Conservation (phyloP, 2,888 invertebrate genomes). For the Helobdella robusta region DNA sequence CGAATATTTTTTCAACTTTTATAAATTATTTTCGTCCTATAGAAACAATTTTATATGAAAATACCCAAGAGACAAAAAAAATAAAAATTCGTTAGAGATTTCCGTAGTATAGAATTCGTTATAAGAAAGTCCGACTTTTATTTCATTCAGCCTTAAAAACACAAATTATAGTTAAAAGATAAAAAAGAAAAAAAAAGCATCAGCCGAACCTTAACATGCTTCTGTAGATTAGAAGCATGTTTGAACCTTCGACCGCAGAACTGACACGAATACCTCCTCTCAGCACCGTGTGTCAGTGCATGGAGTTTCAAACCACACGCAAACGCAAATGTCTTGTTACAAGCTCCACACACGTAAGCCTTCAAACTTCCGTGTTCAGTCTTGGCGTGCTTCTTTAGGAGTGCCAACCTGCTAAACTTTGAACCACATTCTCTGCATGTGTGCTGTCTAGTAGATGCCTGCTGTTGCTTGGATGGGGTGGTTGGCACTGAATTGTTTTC, state of each 20-base stretch:
- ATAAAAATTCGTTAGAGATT: too few relatives aligned
- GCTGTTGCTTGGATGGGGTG: too few relatives aligned
- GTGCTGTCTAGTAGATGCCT: not conserved
- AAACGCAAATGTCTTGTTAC: constrained; percentile 24
- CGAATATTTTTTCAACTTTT: too few relatives aligned
- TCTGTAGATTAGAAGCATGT: constrained; percentile 25
- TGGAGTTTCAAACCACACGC: constrained; percentile 24
- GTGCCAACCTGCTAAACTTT: constrained; percentile 14
- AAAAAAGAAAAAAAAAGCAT: too few relatives aligned
- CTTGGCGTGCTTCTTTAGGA: constrained; percentile 25
- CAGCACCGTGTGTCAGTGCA: constrained; percentile 21
- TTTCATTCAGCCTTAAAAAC: too few relatives aligned
- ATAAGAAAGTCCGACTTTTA: too few relatives aligned
- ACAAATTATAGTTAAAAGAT: too few relatives aligned
- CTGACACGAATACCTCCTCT: constrained; percentile 23
- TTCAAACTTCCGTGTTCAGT: constrained; percentile 20
- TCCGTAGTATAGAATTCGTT: too few relatives aligned
- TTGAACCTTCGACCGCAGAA: constrained; percentile 25
- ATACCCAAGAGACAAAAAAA: too few relatives aligned
- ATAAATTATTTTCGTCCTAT: too few relatives aligned
- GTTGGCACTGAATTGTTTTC: too few relatives aligned
- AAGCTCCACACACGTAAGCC: constrained; percentile 21
- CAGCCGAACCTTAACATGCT: constrained; percentile 27
- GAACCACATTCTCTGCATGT: constrained; percentile 20
- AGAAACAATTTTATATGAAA: too few relatives aligned